Conservation (phyloP, 2,113 vertebrate species). For the Ophthalmolycus amberensis region DNA sequence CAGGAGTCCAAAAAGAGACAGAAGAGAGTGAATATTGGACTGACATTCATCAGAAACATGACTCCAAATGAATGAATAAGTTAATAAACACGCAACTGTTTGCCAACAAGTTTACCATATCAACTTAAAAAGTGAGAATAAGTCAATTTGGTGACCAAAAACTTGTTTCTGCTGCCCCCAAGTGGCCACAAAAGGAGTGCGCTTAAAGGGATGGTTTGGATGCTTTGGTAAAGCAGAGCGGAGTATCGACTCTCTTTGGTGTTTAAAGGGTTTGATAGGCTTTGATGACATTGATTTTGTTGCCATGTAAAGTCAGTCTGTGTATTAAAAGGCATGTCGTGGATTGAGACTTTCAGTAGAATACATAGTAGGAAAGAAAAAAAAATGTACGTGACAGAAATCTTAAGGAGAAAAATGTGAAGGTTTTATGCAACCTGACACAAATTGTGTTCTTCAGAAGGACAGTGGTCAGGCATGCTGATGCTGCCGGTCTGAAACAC, state of each 20-base stretch:
- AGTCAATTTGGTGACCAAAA: neutral
- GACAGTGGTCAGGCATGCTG: conserved; percentile 13
- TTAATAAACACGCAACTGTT: conserved; percentile 1
- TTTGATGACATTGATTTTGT: neutral
- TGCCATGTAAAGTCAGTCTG: neutral
- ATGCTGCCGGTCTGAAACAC: conserved; percentile 15
- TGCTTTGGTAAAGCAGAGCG: neutral
- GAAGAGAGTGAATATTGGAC: neutral
- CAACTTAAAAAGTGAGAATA: neutral
- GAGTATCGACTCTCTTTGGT: neutral
- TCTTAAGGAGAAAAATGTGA: neutral
- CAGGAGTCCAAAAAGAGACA: neutral
- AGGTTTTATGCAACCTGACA: neutral
- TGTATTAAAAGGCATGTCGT: neutral
- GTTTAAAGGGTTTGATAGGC: neutral
- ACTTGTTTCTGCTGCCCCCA: conserved; percentile 7
- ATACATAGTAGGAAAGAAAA: neutral
- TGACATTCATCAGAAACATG: neutral
- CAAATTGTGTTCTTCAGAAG: neutral
- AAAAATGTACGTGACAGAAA: neutral
- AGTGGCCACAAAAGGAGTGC: neutral
- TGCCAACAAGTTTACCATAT: too few relatives aligned
- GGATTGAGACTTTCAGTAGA: neutral
- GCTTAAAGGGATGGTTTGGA: neutral
- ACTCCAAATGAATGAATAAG: neutral